Evolutionary conservation across 2,888 invertebrate species (phyloP), one percentile per base, ranked within the genome.

Genomic region (Orthonychiurus folsomi): DNA sequence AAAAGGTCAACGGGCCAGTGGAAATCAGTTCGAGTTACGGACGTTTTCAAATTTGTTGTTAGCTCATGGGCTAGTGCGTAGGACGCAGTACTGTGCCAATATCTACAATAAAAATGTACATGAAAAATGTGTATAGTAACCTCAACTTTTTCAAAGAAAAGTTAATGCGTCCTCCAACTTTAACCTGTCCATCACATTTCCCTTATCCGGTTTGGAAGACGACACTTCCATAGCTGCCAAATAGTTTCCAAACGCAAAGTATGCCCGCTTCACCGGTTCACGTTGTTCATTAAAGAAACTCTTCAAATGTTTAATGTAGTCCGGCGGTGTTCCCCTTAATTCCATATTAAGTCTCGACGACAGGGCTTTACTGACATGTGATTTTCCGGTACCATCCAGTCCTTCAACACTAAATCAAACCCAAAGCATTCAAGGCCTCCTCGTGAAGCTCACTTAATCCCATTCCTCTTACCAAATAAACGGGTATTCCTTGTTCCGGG

Each of bases 11-110:
- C 57, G 0, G 80, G 80, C 80, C 80, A 80, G 1, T 73, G 63
- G 65, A 77, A 79, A 15, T 69, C 64, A 25, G 72, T 62, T 9
- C 77, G 77, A 55, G 78, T 63, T 28, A 72, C 66, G 37, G 69
- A 63, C 2, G 68, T 65, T 5, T 53, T 56, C 24, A 74, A 61
- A 61, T 76, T 72, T 20, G 74, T 24, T 3, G 63, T 63, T 25
- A 63, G 68, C 20, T 76, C 71, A 72, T 78, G 77, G 1, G 79
- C 78, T 47, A 79, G 66, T 1, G 78, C 77, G 71, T 76, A 79
- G 1, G 79, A 78, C n/a, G 76, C 75, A 12, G 80, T 79, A 18
- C 79, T 79, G 73, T 80, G 79, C 79, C 79, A 80, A 69, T 75
- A 80, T 69, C 80, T 77, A 66, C 28, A 71, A 57, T 63, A 15